A percentile compares a stretch with the other conserved stretches of the same genome.
Evolutionary conservation across 2,113 vertebrate species (phyloP).

Genomic region (Lophotis ruficrista): DNA sequence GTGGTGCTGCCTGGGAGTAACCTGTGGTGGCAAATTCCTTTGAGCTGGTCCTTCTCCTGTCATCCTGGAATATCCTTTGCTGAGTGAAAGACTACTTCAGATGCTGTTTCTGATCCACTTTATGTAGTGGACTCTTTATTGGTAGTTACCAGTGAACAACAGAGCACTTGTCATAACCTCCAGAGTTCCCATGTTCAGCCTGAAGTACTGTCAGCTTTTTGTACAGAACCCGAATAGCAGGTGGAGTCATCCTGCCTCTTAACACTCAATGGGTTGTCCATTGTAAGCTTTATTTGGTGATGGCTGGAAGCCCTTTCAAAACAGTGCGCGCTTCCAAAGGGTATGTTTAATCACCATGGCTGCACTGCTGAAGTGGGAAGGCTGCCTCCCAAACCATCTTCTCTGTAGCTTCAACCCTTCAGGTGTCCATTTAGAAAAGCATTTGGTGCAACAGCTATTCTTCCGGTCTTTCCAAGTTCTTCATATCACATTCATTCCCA

Average conservation of each 20-base stretch:
- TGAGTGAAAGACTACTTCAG: neutral
- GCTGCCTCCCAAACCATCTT: neutral
- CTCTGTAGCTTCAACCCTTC: neutral
- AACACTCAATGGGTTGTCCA: neutral
- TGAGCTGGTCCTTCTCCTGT: neutral
- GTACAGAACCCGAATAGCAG: neutral
- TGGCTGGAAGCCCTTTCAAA: neutral
- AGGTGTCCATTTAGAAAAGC: neutral
- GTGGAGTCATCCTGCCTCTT: neutral
- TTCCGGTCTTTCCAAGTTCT: neutral
- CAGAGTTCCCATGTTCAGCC: neutral
- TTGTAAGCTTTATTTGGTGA: neutral
- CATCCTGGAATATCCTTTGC: neutral
- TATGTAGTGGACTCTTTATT: neutral
- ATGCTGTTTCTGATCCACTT: neutral
- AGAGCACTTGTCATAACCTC: neutral
- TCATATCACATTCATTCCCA: neutral
- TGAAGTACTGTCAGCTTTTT: neutral
- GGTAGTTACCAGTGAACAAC: neutral
- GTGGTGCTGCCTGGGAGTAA: neutral
- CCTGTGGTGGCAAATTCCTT: neutral
- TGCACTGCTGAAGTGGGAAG: neutral
- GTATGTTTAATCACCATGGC: neutral
- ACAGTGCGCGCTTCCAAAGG: neutral
- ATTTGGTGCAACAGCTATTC: neutral